Conservation (phyloP, 2,797 vertebrate species). For the Oophaga sylvatica region DNA sequence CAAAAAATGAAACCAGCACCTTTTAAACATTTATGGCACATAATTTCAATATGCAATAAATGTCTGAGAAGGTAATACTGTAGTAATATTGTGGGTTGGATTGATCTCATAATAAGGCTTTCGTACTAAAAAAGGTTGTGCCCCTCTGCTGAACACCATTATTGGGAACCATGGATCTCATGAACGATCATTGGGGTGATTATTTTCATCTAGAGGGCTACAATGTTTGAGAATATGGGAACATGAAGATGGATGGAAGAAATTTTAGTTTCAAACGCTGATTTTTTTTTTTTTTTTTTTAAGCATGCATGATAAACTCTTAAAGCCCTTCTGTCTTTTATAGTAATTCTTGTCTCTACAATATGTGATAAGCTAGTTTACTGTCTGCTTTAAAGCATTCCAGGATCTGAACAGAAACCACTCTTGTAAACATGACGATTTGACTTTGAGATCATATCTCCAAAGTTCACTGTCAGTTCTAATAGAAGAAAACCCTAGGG, state of each 20-base stretch:
- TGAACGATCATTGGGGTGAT: neutral
- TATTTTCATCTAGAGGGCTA: neutral
- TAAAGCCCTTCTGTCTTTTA: conserved; percentile 9
- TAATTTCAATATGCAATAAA: no score
- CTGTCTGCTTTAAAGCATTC: conserved; percentile 20
- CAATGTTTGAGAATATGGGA: neutral
- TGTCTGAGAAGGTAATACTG: no score
- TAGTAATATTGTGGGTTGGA: no score
- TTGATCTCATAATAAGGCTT: no score
- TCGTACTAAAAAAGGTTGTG: no score
- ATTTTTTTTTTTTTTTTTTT: neutral
- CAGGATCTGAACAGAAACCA: conserved; percentile 4
- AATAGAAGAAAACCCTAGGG: conserved; percentile 45
- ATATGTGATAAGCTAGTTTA: conserved; percentile 14
- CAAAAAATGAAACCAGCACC: no score
- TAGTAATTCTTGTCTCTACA: neutral
- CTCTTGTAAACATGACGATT: conserved; percentile 47
- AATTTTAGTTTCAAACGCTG: neutral
- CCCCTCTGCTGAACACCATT: no score
- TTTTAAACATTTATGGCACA: no score
- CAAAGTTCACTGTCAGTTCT: conserved; percentile 49
- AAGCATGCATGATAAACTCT: neutral
- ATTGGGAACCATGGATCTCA: no score
- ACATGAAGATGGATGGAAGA: neutral
- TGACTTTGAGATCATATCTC: conserved; percentile 53